A percentile compares a stretch with the other conserved stretches of the same genome.
phyloP scores from a whole-genome alignment of 1,140 invertebrate genomes.

The Papilio helenus region DNA sequence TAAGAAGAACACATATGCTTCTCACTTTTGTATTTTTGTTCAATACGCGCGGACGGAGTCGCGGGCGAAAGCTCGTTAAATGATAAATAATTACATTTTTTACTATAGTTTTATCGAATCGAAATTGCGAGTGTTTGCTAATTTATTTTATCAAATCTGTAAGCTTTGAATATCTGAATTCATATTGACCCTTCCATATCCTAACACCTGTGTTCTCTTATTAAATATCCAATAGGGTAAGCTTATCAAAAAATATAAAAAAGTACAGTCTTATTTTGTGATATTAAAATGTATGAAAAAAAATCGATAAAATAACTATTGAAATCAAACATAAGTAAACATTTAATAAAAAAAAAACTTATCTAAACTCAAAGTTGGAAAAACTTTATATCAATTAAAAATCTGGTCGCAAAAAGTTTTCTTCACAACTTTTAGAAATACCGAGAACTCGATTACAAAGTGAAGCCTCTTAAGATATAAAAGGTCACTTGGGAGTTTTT shows the following conservation, averaged over 20 bases:
- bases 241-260: neutral
- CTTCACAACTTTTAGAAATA: constrained; percentile 5
- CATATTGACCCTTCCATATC: neutral
- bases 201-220: constrained; percentile 7
- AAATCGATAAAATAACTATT: neutral
- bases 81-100: no score
- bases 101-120: neutral
- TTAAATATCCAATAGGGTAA: neutral
- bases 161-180: neutral
- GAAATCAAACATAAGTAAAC: neutral
- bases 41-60: no score
- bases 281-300: neutral
- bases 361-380: neutral
- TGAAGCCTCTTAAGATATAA: constrained; percentile 27
- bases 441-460: constrained; percentile 31
- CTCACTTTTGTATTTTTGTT: no score
- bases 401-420: neutral
- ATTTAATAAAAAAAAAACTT: neutral
- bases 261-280: neutral
- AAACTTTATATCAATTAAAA: constrained; percentile 19
- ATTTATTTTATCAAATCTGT: neutral
- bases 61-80: no score
- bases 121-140: neutral
- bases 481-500: constrained; percentile 34
- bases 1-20: no score